A percentile compares a stretch with the other conserved stretches of the same genome.
Evolutionary conservation across 2,888 invertebrate species (phyloP).

Genomic region (Spilarctia lutea): DNA sequence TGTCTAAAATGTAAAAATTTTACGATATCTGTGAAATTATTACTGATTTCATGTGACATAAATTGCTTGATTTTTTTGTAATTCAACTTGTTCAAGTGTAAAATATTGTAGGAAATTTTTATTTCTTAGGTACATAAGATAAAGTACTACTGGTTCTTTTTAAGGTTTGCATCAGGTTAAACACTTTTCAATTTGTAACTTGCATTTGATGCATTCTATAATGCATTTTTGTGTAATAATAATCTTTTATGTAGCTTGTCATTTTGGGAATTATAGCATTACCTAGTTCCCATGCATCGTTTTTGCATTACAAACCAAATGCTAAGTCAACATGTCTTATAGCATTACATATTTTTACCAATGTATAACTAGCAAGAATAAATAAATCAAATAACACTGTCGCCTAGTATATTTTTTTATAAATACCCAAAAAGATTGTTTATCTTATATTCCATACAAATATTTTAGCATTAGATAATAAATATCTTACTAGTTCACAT

Average conservation of each 20-base stretch:
- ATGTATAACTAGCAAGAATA: slow-evolving; percentile 85
- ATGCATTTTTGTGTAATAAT: slow-evolving; percentile 55
- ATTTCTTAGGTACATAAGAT: slow-evolving; percentile 83
- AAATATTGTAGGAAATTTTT: slow-evolving; percentile 82
- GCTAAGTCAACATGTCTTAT: slow-evolving; percentile 85
- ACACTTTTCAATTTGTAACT: slow-evolving; percentile 56
- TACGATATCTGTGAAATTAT: slow-evolving; percentile 62
- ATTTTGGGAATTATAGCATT: slow-evolving; percentile 56
- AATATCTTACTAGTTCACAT: too few relatives aligned
- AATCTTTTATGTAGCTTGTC: slow-evolving; percentile 57
- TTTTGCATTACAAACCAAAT: slow-evolving; percentile 80
- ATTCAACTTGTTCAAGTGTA: slow-evolving; percentile 78
- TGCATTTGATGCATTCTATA: slow-evolving; percentile 55
- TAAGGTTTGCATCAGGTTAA: slow-evolving; percentile 73
- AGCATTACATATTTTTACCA: slow-evolving; percentile 85
- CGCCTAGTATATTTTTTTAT: slow-evolving; percentile 46
- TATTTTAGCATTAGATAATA: too few relatives aligned
- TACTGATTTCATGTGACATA: slow-evolving; percentile 60
- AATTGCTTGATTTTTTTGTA: slow-evolving; percentile 69
- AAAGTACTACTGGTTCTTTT: slow-evolving; percentile 80
- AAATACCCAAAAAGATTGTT: not conserved
- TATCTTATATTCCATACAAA: not conserved
- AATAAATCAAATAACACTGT: slow-evolving; percentile 85
- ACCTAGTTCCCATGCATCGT: slow-evolving; percentile 72
- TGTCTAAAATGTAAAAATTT: slow-evolving; percentile 62